Evolutionary conservation across 2,888 invertebrate species (phyloP).

Genomic region (Galeopsomyia nigrocyanea): DNA sequence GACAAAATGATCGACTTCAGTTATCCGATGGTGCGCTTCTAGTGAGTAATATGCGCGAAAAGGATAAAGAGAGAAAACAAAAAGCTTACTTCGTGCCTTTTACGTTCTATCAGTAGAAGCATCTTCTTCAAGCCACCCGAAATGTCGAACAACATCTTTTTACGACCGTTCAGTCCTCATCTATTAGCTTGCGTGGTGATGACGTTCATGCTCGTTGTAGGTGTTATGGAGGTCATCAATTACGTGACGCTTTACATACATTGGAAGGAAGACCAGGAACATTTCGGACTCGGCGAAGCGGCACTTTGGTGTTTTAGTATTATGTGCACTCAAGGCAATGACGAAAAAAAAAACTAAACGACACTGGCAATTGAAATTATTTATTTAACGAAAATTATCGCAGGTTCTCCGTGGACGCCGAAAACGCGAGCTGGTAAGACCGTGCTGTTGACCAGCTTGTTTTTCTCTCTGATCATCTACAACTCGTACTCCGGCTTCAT

Average conservation of each 20-base stretch:
- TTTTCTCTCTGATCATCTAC: constrained; percentile 76
- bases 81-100: background rate
- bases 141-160: constrained; percentile 75
- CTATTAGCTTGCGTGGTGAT: constrained; percentile 72
- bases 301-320: constrained; percentile 76
- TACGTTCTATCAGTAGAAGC: constrained; percentile 70
- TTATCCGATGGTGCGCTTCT: constrained; percentile 75
- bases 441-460: constrained; percentile 72
- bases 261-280: constrained; percentile 61
- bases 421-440: constrained; percentile 73
- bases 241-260: constrained; percentile 60
- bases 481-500: constrained; percentile 79
- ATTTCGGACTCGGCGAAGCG: constrained; percentile 71
- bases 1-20: constrained; percentile 74
- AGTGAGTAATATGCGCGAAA: constrained; percentile 66
- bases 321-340: constrained; percentile 76
- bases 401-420: constrained; percentile 75
- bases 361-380: too few species aligned
- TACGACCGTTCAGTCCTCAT: constrained; percentile 74
- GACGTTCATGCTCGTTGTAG: constrained; percentile 70
- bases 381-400: constrained; percentile 5
- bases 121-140: constrained; percentile 77
- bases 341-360: too few species aligned
- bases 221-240: constrained; percentile 71
- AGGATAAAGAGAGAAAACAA: too few species aligned